Conservation (phyloP, 35 echinoderm and acorn worm species). For the Apostichopus californicus region DNA sequence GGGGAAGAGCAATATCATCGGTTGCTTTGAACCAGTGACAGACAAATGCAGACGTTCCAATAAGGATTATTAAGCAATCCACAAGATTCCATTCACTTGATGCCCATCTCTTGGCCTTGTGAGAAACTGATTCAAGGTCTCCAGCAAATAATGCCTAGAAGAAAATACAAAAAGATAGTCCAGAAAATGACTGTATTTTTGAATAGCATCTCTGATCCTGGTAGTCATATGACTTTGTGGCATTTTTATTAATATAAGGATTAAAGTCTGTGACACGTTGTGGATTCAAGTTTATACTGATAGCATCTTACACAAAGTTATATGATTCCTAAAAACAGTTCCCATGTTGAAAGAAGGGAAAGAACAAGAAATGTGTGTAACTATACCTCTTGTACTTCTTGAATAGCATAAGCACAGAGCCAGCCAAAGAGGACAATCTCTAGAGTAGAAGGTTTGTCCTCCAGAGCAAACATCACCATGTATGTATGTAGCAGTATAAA, state of each 20-base stretch:
- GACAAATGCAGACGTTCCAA: too few species aligned
- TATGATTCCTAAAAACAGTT: too few species aligned
- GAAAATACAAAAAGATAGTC: background rate
- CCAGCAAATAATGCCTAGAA: constrained; percentile 43
- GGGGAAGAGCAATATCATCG: too few species aligned
- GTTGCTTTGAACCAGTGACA: too few species aligned
- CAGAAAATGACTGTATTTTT: too few species aligned
- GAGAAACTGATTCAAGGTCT: constrained; percentile 31
- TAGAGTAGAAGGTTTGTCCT: constrained; percentile 15
- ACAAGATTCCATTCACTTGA: constrained; percentile 79
- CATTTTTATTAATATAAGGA: too few species aligned
- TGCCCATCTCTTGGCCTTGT: constrained; percentile 60
- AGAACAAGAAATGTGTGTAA: background rate
- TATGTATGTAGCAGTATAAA: constrained; percentile 75
- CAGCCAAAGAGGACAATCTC: constrained; percentile 69
- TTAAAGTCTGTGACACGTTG: too few species aligned
- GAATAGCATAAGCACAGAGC: constrained; percentile 57
- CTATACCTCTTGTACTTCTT: constrained; percentile 79
- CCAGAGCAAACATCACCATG: constrained; percentile 64
- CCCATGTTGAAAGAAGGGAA: background rate
- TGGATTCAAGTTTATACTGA: too few species aligned
- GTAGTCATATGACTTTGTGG: too few species aligned
- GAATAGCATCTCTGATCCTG: too few species aligned
- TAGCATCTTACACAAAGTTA: too few species aligned
- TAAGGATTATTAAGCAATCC: constrained; percentile 35